A percentile compares a stretch with the other conserved stretches of the same genome.
Conservation (phyloP, 2,888 invertebrate species). For the Andrena minutula region DNA sequence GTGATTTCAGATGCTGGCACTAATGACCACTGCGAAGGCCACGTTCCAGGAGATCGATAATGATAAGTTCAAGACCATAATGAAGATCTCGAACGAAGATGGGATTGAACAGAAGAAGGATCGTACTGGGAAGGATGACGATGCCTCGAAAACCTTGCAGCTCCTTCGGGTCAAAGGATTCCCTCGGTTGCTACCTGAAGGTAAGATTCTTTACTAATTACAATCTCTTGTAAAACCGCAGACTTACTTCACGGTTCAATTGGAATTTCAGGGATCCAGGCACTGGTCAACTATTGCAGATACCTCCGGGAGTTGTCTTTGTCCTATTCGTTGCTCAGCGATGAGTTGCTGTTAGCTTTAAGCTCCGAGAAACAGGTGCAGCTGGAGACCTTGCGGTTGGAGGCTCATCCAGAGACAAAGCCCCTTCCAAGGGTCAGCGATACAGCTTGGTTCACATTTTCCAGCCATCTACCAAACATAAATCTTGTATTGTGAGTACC, state of each 20-base stretch:
- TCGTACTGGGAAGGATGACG: slow-evolving; percentile 36
- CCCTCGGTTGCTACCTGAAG: slow-evolving; percentile 76
- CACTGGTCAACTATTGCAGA: slow-evolving; percentile 75
- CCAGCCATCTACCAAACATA: slow-evolving; percentile 77
- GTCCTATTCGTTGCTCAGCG: slow-evolving; percentile 81
- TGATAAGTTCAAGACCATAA: slow-evolving; percentile 74
- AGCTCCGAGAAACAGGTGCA: slow-evolving; percentile 73
- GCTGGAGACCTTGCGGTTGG: slow-evolving; percentile 79
- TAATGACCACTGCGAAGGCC: slow-evolving; percentile 70
- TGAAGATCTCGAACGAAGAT: slow-evolving; percentile 73
- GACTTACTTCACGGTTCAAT: neutral
- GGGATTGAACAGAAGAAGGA: slow-evolving; percentile 67
- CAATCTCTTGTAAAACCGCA: neutral
- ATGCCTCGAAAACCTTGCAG: slow-evolving; percentile 71
- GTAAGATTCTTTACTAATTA: slow-evolving; percentile 61
- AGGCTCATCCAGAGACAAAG: slow-evolving; percentile 79
- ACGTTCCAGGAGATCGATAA: slow-evolving; percentile 72
- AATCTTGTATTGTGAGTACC: slow-evolving; percentile 81
- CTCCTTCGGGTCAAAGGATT: slow-evolving; percentile 76
- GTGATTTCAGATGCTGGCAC: slow-evolving; percentile 71
- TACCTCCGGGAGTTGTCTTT: slow-evolving; percentile 81
- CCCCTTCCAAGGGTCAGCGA: slow-evolving; percentile 74
- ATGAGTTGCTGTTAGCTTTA: slow-evolving; percentile 80
- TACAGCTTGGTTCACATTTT: slow-evolving; percentile 78
- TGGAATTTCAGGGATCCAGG: slow-evolving; percentile 75